Conservation (phyloP, 2,113 vertebrate genomes). For the Orycteropus afer region DNA sequence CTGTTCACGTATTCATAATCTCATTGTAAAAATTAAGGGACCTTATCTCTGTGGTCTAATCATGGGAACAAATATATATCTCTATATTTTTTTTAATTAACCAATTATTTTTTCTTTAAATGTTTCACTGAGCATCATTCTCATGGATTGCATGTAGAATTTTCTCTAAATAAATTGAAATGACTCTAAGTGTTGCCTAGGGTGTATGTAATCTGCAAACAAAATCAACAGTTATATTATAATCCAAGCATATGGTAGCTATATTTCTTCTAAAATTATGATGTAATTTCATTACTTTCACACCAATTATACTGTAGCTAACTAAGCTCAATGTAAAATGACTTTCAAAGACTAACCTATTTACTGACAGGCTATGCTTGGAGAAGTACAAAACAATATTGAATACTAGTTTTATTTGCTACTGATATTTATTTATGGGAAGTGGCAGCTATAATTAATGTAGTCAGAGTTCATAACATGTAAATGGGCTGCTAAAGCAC, state of each 20-base stretch:
- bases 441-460: slow-evolving; percentile 81
- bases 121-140: slow-evolving; percentile 61
- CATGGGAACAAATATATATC: neutral
- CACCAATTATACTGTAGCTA: slow-evolving; percentile 59
- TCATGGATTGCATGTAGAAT: neutral
- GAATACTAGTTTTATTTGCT: slow-evolving; percentile 76
- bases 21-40: neutral
- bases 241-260: slow-evolving; percentile 45
- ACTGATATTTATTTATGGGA: slow-evolving; percentile 78
- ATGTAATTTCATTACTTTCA: slow-evolving; percentile 72
- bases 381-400: slow-evolving; percentile 71
- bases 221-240: slow-evolving; percentile 66
- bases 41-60: slow-evolving; percentile 19
- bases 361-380: neutral
- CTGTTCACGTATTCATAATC: neutral
- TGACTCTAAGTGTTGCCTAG: slow-evolving; percentile 39
- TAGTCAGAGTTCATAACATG: slow-evolving; percentile 68
- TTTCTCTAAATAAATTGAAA: slow-evolving; percentile 62
- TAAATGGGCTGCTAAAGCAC: slow-evolving; percentile 66
- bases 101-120: slow-evolving; percentile 37
- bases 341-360: slow-evolving; percentile 57
- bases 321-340: slow-evolving; percentile 64
- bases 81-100: slow-evolving; percentile 51
- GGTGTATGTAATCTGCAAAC: slow-evolving; percentile 63
- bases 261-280: slow-evolving; percentile 58